A percentile compares a stretch with the other conserved stretches of the same genome.
Conservation (phyloP, 1,140 invertebrate species). For the Asobara japonica region DNA sequence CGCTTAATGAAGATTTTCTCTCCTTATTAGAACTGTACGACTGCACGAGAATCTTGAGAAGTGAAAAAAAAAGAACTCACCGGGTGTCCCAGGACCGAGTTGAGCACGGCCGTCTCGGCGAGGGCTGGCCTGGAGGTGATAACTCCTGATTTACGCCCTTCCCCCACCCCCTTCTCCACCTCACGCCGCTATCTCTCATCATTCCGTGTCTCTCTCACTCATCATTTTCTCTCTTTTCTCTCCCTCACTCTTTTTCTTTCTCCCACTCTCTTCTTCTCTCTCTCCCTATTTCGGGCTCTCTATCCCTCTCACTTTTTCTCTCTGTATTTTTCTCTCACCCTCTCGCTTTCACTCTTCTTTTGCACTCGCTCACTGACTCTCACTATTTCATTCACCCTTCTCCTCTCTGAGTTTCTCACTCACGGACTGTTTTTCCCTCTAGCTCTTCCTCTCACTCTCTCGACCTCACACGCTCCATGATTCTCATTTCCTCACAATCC, state of each 20-base stretch:
- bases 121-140: conserved; percentile 54
- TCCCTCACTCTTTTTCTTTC: conserved; percentile 27
- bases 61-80: background rate
- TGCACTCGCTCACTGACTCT: too few relatives aligned
- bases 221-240: background rate
- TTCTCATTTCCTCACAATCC: conserved; percentile 55
- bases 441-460: conserved; percentile 9
- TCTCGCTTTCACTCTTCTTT: conserved; percentile 35
- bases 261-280: conserved; percentile 49
- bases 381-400: too few relatives aligned
- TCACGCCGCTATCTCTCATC: background rate
- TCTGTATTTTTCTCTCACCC: background rate
- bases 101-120: conserved; percentile 40
- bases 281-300: conserved; percentile 42
- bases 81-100: conserved; percentile 8
- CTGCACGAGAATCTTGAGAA: background rate
- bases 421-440: background rate
- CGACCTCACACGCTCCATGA: conserved; percentile 40
- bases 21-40: conserved; percentile 22
- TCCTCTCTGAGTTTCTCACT: too few relatives aligned
- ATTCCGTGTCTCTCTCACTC: background rate
- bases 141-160: conserved; percentile 57
- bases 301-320: background rate
- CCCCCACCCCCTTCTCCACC: background rate
- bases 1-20: conserved; percentile 54